Evolutionary conservation across 2,113 vertebrate genomes (phyloP), one percentile per base, ranked within the genome.

Genomic region (Salvelinus fontinalis): DNA sequence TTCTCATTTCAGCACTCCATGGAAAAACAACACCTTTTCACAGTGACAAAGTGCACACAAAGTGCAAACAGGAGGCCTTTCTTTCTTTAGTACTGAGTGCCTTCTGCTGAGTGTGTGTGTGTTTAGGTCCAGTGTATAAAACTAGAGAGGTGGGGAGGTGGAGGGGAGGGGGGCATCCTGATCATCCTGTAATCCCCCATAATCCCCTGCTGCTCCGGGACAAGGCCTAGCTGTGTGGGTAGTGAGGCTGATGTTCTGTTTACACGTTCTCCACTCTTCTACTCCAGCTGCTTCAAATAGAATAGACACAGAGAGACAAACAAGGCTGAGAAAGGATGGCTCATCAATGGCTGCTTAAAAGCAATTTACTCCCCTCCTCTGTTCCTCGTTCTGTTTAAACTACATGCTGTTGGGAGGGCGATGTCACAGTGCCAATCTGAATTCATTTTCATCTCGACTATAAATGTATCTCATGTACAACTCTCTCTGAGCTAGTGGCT

Each of bases 171-270:
- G 73, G 85, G 81, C 67, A 84, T 86, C 81, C 83, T 86, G 87
- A 91, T 92, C 92, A 90, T 92, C 84, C 85, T 86, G 87, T 92
- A 93, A 93, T 92, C 92, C 92, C 51, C 77, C 78, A 87, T 92
- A 93, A 92, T 93, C 92, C 87, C 85, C 85, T 87, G 86, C 89
- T 89, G 88, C 88, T 79, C 81, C 85, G 80, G 84, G 86, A 90
- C 80, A 78, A 85, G 87, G 79, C 82, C 77, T 64, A 26, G 74
- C 75, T 76, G 51, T 82, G 81, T 75, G 62, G 68, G 73, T 83
- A 3, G 24, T 74, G 80, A 67, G 48, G 81, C 83, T 85, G 85
- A 84, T 62, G 60, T 82, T 70, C 74, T 80, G 79, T 87, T 85
- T 87, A 80, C 81, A 82, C 77, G 70, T 79, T 82, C 82, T 79